Base-by-base conservation (phyloP, 1,140 invertebrate genomes). In the Rhagoletis pomonella region DNA sequence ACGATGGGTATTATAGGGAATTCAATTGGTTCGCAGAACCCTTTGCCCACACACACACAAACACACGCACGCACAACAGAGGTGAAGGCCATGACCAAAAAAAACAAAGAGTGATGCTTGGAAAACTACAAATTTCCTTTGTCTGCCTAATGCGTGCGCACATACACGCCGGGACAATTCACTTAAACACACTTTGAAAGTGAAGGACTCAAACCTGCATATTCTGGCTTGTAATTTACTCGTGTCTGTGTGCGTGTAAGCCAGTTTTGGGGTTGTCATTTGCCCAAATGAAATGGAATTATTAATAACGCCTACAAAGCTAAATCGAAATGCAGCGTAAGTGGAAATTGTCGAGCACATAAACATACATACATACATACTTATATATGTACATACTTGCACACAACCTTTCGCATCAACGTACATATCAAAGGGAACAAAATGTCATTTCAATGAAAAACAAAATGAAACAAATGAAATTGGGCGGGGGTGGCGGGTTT, bases 111-210 rank as follows among this genome's bases (percentile, higher is more conserved):
- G 4, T 14, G 44, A 73, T 44, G 67, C 67, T 73, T 7, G 12
- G 67, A 73, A 73, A 44, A 73, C 44, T 73, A 73, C 17, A 73
- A 73, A 73, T 73, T 47, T 73, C 42, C 73, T 55, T 81, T 81
- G 73, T 81, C 50, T 81, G 42, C 42, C 17, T 1, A 7, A 12
- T n/a, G 7, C 6, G 14, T 4, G 7, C 6, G n/a, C 69, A 73
- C 12, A 47, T 3, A 47, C 9, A 47, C 44, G n/a, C 42, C 1
- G 9, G 17, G 0, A 17, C 60, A 62, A 62, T n/a, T 5, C 12
- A 62, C 60, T 14, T 62, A 62, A 62, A n/a, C 60, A 47, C 17
- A 4, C 39, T 44, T 73, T 50, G 2, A 50, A 81, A 44, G 69
- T 39, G 6, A 29, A 62, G 60, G 7, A 65, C 64, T 4, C 64